These are phyloP conservation scores for Pseudococcus viburni DNA, from an alignment of 2,888 invertebrate genomes.

Conservation along the genomic window DNA sequence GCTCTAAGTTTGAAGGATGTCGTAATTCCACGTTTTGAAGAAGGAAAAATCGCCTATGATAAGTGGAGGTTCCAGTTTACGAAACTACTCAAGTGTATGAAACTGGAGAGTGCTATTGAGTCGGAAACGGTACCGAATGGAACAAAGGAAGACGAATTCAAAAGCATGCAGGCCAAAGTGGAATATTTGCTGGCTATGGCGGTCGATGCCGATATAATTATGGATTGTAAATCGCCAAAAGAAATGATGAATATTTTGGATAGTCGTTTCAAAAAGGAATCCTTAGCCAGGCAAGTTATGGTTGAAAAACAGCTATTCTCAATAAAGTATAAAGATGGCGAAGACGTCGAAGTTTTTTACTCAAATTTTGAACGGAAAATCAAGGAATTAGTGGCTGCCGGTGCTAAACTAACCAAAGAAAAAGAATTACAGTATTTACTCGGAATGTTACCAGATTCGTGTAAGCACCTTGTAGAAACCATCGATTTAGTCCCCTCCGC, in stretches of 20 bases:
- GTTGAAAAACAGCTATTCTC: neutral
- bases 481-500: neutral
- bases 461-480: neutral
- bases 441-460: neutral
- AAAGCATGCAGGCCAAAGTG: neutral
- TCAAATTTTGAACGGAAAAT: neutral
- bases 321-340: neutral
- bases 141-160: neutral
- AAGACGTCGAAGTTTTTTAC: constrained; percentile 9
- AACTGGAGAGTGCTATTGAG: neutral
- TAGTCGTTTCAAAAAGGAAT: neutral
- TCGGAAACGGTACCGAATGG: neutral
- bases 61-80: constrained; percentile 33
- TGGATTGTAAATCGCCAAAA: constrained; percentile 14
- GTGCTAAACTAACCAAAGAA: neutral
- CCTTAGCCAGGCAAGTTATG: neutral
- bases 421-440: constrained; percentile 21
- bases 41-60: neutral
- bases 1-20: no score
- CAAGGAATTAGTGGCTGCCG: neutral
- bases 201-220: neutral
- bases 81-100: neutral
- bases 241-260: constrained; percentile 1
- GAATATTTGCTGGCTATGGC: neutral
- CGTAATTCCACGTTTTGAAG: neutral